Percentiles rank a stretch among this genome's conserved stretches.
phyloP scores from a whole-genome alignment of 2,113 vertebrate species.

The Corynorhinus townsendii region DNA sequence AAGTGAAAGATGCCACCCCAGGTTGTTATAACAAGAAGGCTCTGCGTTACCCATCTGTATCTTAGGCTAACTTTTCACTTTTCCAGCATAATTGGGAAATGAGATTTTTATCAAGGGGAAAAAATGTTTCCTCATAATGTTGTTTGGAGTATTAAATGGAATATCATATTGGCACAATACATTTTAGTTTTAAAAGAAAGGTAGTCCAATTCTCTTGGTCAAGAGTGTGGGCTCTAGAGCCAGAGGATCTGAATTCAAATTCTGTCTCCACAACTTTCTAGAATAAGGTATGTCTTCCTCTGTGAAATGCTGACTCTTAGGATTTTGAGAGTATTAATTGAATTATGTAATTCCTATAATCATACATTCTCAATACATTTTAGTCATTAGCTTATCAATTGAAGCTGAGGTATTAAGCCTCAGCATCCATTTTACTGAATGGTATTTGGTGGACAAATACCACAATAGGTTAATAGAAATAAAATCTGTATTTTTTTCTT shows the following conservation, averaged over 20 bases:
- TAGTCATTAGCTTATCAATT: not conserved
- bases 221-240: not conserved
- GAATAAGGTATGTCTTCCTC: not conserved
- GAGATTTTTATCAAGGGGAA: not conserved
- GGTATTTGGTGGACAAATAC: not conserved
- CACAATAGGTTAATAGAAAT: not conserved
- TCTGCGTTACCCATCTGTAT: not conserved
- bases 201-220: not conserved
- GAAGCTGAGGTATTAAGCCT: constrained; percentile 1
- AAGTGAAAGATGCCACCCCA: not conserved
- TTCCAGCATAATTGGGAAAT: constrained; percentile 5
- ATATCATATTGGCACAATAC: not conserved
- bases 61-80: not conserved
- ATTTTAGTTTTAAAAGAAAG: constrained; percentile 9
- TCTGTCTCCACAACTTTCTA: not conserved
- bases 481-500: not conserved
- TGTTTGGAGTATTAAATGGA: not conserved
- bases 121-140: not conserved
- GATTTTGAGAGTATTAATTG: not conserved
- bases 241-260: not conserved
- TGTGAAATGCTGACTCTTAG: not conserved
- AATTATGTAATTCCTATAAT: not conserved
- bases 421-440: not conserved
- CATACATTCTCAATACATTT: not conserved
- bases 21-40: not conserved